Percentiles rank a stretch among this genome's conserved stretches.
Evolutionary conservation across 2,797 vertebrate species (phyloP).

Genomic region (Melanotaenia nigrans): DNA sequence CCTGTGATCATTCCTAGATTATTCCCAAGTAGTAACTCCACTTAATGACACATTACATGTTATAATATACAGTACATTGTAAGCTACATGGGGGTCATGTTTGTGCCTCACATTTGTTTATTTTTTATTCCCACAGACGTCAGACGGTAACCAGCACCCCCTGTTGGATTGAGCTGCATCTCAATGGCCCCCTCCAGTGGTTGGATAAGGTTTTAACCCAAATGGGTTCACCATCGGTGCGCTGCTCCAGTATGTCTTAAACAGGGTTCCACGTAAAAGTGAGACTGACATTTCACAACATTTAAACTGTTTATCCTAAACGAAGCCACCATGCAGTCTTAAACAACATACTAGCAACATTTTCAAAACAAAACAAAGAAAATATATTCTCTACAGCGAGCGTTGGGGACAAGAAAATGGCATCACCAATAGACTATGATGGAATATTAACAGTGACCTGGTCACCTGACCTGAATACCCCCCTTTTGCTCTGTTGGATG

Average conservation of each 20-base stretch:
- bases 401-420: conserved; percentile 29
- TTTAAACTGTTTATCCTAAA: conserved; percentile 44
- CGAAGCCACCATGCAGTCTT: conserved; percentile 52
- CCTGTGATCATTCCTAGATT: background rate
- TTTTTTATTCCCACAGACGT: conserved; percentile 81
- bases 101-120: background rate
- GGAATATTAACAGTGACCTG: conserved; percentile 51
- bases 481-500: conserved; percentile 39
- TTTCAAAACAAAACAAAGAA: conserved; percentile 20
- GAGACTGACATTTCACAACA: conserved; percentile 56
- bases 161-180: conserved; percentile 98
- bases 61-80: background rate
- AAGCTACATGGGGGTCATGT: background rate
- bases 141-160: conserved; percentile 99
- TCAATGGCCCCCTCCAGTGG: conserved; percentile 98
- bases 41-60: background rate
- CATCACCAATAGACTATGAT: conserved; percentile 29
- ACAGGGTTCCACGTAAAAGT: conserved; percentile 41
- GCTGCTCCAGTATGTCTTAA: conserved; percentile 99
- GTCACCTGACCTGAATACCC: conserved; percentile 21
- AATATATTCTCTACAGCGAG: conserved; percentile 21
- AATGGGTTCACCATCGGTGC: conserved; percentile 98
- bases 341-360: conserved; percentile 45
- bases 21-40: background rate
- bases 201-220: conserved; percentile 99